These are phyloP conservation scores for Leucoptera coffeella DNA, from an alignment of 2,888 invertebrate genomes.

Conservation along the genomic window DNA sequence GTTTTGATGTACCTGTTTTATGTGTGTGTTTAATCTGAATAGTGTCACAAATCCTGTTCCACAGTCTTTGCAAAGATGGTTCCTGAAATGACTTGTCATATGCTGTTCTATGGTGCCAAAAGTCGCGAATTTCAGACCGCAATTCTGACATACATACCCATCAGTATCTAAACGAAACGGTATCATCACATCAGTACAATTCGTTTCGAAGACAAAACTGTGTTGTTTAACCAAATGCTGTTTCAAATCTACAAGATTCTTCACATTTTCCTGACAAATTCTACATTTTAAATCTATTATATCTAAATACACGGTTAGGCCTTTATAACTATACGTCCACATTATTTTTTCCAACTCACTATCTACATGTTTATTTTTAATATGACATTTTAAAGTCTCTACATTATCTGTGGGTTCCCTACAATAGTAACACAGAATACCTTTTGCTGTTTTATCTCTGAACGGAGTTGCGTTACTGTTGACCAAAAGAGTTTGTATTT, in stretches of 20 bases:
- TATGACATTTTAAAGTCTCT: background rate
- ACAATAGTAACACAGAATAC: background rate
- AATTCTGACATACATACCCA: background rate
- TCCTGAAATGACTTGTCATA: slow-evolving; percentile 24
- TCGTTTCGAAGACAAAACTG: background rate
- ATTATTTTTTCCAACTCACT: background rate
- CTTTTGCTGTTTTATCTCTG: background rate
- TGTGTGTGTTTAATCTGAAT: slow-evolving; percentile 8
- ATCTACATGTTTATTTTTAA: background rate
- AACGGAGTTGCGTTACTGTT: background rate
- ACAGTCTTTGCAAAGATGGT: slow-evolving; percentile 44
- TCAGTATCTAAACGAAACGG: background rate
- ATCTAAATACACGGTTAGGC: background rate
- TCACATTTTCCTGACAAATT: background rate
- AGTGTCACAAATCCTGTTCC: slow-evolving; percentile 35
- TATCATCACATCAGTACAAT: background rate
- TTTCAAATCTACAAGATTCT: background rate
- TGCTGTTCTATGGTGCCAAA: slow-evolving; percentile 8
- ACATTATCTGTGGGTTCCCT: background rate
- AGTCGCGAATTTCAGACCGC: background rate
- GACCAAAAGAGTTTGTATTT: background rate
- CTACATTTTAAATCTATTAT: background rate
- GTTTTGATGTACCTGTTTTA: background rate
- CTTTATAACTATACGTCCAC: background rate
- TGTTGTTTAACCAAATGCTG: background rate